Percentiles rank a stretch among this genome's conserved stretches.
Conservation (phyloP, 1,140 invertebrate species). For the Leptonema lineaticorne region DNA sequence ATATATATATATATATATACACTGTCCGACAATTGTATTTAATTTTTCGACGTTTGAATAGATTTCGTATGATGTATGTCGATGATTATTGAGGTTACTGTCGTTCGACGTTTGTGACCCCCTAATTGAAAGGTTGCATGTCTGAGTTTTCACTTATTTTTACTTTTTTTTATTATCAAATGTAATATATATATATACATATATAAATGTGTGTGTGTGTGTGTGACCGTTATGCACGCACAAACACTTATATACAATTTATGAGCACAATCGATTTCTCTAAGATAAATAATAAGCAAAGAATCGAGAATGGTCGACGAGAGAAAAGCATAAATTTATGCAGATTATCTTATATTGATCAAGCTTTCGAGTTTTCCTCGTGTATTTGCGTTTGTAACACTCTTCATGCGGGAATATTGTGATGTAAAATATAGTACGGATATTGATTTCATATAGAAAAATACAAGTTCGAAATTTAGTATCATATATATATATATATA, state of each 20-base stretch:
- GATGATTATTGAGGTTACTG: background rate
- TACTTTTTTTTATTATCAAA: no score
- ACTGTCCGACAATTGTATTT: background rate
- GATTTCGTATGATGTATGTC: background rate
- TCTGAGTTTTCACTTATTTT: no score
- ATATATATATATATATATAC: no score
- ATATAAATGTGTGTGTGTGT: background rate
- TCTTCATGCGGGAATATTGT: no score
- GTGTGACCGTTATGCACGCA: background rate
- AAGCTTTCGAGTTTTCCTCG: background rate
- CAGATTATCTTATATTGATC: slow-evolving; percentile 1
- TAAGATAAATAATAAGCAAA: slow-evolving; percentile 17
- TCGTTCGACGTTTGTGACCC: background rate
- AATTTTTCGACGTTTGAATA: background rate
- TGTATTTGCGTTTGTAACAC: no score
- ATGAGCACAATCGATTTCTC: slow-evolving; percentile 4
- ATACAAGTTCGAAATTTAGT: background rate
- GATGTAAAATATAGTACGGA: no score
- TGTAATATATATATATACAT: background rate
- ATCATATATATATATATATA: background rate
- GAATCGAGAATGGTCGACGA: slow-evolving; percentile 2
- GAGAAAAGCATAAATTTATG: background rate
- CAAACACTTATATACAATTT: no score
- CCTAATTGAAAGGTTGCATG: background rate
- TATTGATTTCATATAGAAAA: no score